phyloP scores from a whole-genome alignment of 2,797 vertebrate genomes.

The Muraenolepis orangiensis region DNA sequence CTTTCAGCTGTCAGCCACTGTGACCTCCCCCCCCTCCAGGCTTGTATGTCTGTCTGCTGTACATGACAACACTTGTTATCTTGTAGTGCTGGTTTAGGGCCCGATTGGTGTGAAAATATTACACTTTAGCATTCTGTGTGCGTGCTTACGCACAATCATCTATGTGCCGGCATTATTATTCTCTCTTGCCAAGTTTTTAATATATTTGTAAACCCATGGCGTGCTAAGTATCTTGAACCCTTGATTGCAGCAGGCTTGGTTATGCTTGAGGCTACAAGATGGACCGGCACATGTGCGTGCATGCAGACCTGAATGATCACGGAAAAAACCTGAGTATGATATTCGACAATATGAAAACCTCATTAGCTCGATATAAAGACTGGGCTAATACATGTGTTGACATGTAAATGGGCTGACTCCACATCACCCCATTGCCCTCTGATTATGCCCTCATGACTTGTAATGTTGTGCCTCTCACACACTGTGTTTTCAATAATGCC shows the following conservation, averaged over 20 bases:
- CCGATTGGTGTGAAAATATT: background rate
- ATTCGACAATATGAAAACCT: background rate
- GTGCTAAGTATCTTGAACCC: background rate
- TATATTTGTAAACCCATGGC: background rate
- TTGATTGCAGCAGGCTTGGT: background rate
- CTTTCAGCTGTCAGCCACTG: constrained; percentile 27
- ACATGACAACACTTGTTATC: constrained; percentile 27
- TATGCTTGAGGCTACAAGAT: background rate
- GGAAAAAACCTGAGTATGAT: no score
- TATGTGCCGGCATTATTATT: background rate
- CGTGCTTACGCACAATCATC: background rate
- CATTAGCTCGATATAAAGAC: background rate
- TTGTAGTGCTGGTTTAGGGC: constrained; percentile 17
- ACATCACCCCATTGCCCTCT: background rate
- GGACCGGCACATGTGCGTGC: background rate
- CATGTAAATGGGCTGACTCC: background rate
- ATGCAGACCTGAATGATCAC: background rate
- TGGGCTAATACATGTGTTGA: background rate
- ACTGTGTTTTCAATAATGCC: background rate
- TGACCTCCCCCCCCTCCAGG: constrained; percentile 14
- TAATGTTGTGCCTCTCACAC: constrained; percentile 1
- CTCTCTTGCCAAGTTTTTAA: background rate
- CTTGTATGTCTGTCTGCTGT: constrained; percentile 11
- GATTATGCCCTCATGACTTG: background rate
- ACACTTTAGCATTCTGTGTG: background rate